These are phyloP conservation scores for Stichodactyla helianthus DNA, from an alignment of 64 coral and sea anemone species.

Conservation along the genomic window DNA sequence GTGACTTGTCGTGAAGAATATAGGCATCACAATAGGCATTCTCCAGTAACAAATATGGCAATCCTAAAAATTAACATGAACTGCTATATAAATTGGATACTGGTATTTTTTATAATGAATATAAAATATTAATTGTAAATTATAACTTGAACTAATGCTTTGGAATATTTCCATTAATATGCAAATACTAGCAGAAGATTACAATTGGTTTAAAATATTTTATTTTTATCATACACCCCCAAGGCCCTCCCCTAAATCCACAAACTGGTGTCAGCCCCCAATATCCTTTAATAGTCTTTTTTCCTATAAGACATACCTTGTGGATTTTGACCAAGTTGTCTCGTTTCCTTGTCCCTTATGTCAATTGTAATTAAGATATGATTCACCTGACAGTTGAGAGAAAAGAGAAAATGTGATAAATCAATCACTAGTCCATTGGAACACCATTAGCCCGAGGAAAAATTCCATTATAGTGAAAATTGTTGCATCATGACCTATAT, in stretches of 20 bases:
- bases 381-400: conserved; percentile 45
- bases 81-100: neutral
- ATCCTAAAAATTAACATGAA: conserved; percentile 26
- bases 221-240: too few relatives aligned
- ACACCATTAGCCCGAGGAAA: too few relatives aligned
- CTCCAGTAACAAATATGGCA: conserved; percentile 84
- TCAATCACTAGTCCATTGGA: too few relatives aligned
- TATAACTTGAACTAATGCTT: neutral
- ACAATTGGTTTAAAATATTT: too few relatives aligned
- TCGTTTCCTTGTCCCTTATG: conserved; percentile 67
- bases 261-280: too few relatives aligned
- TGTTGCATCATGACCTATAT: too few relatives aligned
- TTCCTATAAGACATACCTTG: conserved; percentile 38
- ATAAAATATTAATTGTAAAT: neutral
- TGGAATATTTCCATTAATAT: neutral
- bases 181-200: too few relatives aligned
- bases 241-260: too few relatives aligned
- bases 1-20: conserved; percentile 77
- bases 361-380: conserved; percentile 76
- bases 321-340: conserved; percentile 62
- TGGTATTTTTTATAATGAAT: neutral
- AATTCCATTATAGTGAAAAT: too few relatives aligned
- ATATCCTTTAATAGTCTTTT: neutral
- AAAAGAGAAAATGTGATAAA: too few relatives aligned
- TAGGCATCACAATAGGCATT: conserved; percentile 87